These are phyloP conservation scores for Parotocinclus haroldoi DNA, from an alignment of 2,797 vertebrate species.

Conservation along the genomic window DNA sequence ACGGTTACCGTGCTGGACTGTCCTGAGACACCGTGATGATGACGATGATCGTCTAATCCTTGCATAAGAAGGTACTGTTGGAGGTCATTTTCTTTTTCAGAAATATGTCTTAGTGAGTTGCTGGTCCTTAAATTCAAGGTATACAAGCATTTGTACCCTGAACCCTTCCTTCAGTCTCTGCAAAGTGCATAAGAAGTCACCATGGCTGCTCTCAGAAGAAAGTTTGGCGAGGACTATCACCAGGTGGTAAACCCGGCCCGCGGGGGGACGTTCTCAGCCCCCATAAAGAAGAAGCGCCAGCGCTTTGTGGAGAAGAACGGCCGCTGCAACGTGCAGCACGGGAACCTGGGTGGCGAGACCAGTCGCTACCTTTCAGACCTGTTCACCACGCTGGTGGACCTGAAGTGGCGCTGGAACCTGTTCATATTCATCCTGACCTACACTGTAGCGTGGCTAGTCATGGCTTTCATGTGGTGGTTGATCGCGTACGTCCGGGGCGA, in stretches of 20 bases:
- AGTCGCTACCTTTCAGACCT: conserved; percentile 87
- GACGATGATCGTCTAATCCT: too few relatives aligned
- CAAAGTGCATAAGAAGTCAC: conserved; percentile 11
- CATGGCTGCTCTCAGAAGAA: conserved; percentile 84
- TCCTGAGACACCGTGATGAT: too few relatives aligned
- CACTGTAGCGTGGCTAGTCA: conserved; percentile 87
- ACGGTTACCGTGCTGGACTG: too few relatives aligned
- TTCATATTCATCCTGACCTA: conserved; percentile 89
- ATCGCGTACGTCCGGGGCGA: conserved; percentile 87
- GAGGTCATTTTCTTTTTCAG: too few relatives aligned
- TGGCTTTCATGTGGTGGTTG: conserved; percentile 92
- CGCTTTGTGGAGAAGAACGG: conserved; percentile 92
- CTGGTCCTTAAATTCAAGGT: too few relatives aligned
- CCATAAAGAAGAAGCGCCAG: conserved; percentile 76
- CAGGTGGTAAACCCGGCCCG: conserved; percentile 78
- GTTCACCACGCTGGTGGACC: conserved; percentile 88
- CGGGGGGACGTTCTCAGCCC: conserved; percentile 60
- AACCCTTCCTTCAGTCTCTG: not conserved
- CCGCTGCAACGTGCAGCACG: conserved; percentile 88
- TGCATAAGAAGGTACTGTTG: too few relatives aligned
- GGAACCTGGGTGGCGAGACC: conserved; percentile 86
- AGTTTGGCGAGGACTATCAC: conserved; percentile 87
- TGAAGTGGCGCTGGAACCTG: conserved; percentile 92
- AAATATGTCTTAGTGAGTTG: too few relatives aligned
- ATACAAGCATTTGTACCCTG: too few relatives aligned